Base-by-base conservation (phyloP, 2,797 vertebrate genomes). In the Melopsittacus undulatus region DNA sequence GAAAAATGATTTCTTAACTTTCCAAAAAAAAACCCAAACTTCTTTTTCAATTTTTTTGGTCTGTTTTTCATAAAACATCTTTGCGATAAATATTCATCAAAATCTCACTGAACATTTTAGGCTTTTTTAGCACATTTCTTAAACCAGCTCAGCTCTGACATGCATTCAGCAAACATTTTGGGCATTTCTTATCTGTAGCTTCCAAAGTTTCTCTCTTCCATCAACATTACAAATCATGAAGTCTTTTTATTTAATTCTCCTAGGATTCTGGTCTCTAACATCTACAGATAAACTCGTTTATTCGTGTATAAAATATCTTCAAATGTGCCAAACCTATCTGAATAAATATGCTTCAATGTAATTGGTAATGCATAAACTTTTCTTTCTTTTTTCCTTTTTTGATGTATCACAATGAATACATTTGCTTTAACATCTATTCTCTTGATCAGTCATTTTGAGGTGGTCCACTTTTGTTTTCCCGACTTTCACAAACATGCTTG, bases 401-500 rank as follows among this genome's bases (percentile, higher is more conserved):
- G 5, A 91, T 86, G 85, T 67, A 72, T 85, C 87, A 97, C 96
- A 95, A 97, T 97, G 98, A 98, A 98, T 98, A 97, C 97, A 98
- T 98, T 95, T 82, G 92, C 93, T 95, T 96, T 97, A 97, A 97
- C 95, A 92, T 94, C 97, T 96, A 97, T 97, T 97, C 97, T 98
- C 92, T 93, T 87, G 95, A 94, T 94, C 94, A 97, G 96, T 97
- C 97, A 96, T 97, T 97, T 97, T 97, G 97, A 98, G 97, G 97
- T 97, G 97, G 97, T 96, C 97, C 92, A 97, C 97, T 98, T 98
- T 98, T 98, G 98, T 98, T 97, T 97, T 97, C 96, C 91, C 90
- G 97, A 95, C 95, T 98, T 98, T 98, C 97, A 98, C 97, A 97
- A 98, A 97, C 97, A 97, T 92, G 86, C 97, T 97, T 95, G 93